Evolutionary conservation across 2,113 vertebrate genomes (phyloP), one percentile per base, ranked within the genome.

Genomic region (Calonectris borealis): DNA sequence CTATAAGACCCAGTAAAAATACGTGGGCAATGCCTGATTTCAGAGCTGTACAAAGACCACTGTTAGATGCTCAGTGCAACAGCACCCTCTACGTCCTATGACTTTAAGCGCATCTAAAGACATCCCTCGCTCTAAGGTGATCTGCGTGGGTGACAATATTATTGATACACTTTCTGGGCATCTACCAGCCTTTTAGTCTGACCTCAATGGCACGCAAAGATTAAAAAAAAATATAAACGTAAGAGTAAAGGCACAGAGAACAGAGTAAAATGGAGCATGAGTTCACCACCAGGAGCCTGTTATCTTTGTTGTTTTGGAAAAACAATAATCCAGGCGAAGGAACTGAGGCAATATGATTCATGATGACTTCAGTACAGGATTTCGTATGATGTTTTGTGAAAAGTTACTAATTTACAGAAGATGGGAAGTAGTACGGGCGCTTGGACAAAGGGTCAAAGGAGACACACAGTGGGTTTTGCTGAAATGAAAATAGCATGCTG

Each of bases 31-130:
- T 8, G 18, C 0, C 0, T 3, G 10, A 6, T 77, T 71, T 79
- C 52, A 55, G 70, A 79, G 54, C 44, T 24, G 25, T 14, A 7
- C 0, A 1, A 10, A 51, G 16, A 64, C 11, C 2, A 1, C 13
- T 4, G 54, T 21, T 11, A 49, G 49, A 94, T 94, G 78, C 40
- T 95, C 58, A 46, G 84, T 91, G 73, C 96, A 97, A 93, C 62
- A 97, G 96, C 94, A 91, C 96, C 96, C 95, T 97, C 97, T 97
- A 65, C 3, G 1, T 16, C 65, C 62, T 40, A 48, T 32, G 36
- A 85, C 13, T 66, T 78, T 49, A 77, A 93, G n/a, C 2, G 8
- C 85, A 64, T 24, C 80, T 49, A 51, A 92, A 52, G 6, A 34
- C 36, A 65, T 69, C 42, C 8, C 26, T 82, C 4, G 2, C 16